Percentiles rank a stretch among this genome's conserved stretches.
phyloP scores from a whole-genome alignment of 2,113 vertebrate genomes.

The Elgaria multicarinata region DNA sequence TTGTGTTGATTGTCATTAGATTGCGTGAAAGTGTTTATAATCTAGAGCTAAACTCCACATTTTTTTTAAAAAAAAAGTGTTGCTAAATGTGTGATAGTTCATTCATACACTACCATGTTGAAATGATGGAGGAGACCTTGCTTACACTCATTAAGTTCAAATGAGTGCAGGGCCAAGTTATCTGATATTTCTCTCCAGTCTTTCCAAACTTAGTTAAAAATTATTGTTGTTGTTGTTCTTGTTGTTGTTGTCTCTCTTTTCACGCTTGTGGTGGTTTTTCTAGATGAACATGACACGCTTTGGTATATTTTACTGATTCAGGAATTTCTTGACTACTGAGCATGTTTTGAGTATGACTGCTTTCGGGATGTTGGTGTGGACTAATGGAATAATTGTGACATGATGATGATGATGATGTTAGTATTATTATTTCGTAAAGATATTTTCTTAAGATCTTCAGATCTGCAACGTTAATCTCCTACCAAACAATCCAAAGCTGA shows the following conservation, averaged over 20 bases:
- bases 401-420: too few relatives aligned
- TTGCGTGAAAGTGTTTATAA: neutral
- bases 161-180: neutral
- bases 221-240: neutral
- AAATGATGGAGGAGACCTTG: neutral
- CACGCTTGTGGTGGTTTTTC: too few relatives aligned
- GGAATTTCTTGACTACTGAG: too few relatives aligned
- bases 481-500: conserved; percentile 24
- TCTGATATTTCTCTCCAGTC: neutral
- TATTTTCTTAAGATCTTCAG: conserved; percentile 14
- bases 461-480: neutral
- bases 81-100: neutral
- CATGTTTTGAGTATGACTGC: too few relatives aligned
- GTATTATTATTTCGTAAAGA: too few relatives aligned
- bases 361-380: too few relatives aligned
- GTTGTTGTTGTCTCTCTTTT: too few relatives aligned
- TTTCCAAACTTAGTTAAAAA: neutral
- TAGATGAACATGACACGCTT: too few relatives aligned
- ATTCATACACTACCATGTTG: neutral
- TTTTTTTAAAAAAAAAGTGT: neutral
- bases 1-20: neutral
- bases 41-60: neutral
- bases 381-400: too few relatives aligned
- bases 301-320: too few relatives aligned
- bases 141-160: neutral